Conservation (phyloP, 2,113 vertebrate species). For the Aix galericulata region DNA sequence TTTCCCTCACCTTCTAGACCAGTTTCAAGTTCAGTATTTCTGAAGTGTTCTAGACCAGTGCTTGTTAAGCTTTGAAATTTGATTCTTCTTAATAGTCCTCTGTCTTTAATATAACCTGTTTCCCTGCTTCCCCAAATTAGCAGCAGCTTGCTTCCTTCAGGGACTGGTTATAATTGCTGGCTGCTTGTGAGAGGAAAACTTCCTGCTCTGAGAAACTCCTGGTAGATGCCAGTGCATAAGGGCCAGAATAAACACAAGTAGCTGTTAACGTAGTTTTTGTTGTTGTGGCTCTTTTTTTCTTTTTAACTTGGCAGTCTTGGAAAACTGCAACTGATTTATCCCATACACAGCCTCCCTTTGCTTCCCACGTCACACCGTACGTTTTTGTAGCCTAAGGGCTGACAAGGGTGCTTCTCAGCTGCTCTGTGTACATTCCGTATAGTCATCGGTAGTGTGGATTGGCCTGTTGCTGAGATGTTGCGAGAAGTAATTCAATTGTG, state of each 20-base stretch:
- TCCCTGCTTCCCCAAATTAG: neutral
- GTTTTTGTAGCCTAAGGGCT: neutral
- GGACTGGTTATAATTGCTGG: neutral
- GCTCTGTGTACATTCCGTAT: neutral
- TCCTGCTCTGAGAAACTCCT: neutral
- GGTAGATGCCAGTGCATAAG: neutral
- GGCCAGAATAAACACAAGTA: neutral
- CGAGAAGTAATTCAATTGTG: neutral
- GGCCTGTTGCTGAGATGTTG: neutral
- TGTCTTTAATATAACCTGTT: neutral
- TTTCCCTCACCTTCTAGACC: neutral
- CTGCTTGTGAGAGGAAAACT: neutral
- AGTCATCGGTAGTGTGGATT: neutral
- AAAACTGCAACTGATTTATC: neutral
- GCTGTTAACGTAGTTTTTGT: neutral
- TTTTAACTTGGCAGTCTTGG: neutral
- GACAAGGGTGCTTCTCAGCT: neutral
- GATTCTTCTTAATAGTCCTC: neutral
- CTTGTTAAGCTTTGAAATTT: neutral
- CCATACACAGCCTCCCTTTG: neutral
- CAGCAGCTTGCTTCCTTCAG: constrained; percentile 4
- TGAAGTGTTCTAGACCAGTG: neutral
- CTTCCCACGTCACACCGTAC: rapidly evolving
- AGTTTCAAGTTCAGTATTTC: neutral
- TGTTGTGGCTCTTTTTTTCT: no score